Base-by-base conservation (phyloP, 2,797 vertebrate genomes). In the Ciconia nigra region DNA sequence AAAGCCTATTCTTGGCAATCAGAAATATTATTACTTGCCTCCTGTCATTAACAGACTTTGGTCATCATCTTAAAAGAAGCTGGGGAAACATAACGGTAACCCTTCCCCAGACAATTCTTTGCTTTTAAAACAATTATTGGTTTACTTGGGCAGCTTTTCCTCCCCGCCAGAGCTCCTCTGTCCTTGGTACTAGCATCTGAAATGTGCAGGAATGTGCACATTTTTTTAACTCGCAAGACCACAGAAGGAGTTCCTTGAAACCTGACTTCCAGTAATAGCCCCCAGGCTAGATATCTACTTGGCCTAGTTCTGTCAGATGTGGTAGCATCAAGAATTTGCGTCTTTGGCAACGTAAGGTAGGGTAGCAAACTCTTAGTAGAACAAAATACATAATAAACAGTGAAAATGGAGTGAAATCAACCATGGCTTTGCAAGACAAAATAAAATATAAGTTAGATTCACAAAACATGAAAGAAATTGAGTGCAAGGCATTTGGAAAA, bases 181-280 rank as follows among this genome's bases (percentile, higher is more conserved):
- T 98, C 98, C 97, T 98, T 98, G 98, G 98, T 98, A 97, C 98
- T 98, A 93, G 78, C 65, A 88, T 96, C 83, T 29, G 41, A 70
- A 96, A 74, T 55, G 58, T 33, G 16, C 80, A 61, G 91, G 70
- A 92, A 66, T 41, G 52, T 10, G 41, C 76, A 42, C 33, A 29
- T 84, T 96, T 87, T 80, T 41, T 63, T 24, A 86, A 42, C 92
- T 89, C 66, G 5, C 21, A n/a, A 54, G 73, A 83, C 77, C 89
- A 41, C 92, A 83, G 67, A 62, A 96, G 86, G 70, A 62, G 87
- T 97, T 98, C 95, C 97, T 97, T 96, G 88, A 97, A 98, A 95
- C 79, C 85, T 37, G 65, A 66, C 41, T 95, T 94, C 90, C 95
- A 95, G 97, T 86, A 96, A 16, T 15, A 41, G 57, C 95, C 97